A percentile compares a stretch with the other conserved stretches of the same genome.
These are phyloP conservation scores for Oscheius onirici DNA, from an alignment of 2,888 invertebrate genomes.

Conservation along the genomic window DNA sequence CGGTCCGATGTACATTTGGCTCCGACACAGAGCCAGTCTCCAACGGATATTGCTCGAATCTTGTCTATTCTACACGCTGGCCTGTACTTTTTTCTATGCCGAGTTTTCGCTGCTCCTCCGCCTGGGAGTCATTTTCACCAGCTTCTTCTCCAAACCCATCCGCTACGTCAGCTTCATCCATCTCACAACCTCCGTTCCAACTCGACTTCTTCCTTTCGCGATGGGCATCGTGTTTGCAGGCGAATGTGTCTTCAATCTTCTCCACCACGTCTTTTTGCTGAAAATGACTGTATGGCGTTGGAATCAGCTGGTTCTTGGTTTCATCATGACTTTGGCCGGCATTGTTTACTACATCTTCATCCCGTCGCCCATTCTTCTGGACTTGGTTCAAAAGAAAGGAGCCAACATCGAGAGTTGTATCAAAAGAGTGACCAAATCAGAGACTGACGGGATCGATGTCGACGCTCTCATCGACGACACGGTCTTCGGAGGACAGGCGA, in stretches of 20 bases:
- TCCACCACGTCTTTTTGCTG: neutral
- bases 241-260: neutral
- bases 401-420: neutral
- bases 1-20: neutral
- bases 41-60: neutral
- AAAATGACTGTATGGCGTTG: neutral
- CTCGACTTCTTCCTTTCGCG: neutral
- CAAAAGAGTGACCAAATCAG: neutral
- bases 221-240: neutral
- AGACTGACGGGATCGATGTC: neutral
- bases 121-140: neutral
- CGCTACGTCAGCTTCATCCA: neutral
- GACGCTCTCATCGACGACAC: conserved; percentile 8
- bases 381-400: neutral
- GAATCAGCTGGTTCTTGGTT: neutral
- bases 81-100: neutral
- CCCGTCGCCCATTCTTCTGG: neutral
- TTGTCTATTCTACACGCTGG: neutral
- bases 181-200: neutral
- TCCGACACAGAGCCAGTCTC: neutral
- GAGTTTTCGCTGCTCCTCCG: neutral
- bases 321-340: neutral
- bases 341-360: neutral
- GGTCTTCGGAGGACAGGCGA: neutral
- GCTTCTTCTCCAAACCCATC: neutral